These are phyloP conservation scores for Sarcophilus harrisii DNA, from an alignment of 2,797 vertebrate genomes.

Conservation along the genomic window DNA sequence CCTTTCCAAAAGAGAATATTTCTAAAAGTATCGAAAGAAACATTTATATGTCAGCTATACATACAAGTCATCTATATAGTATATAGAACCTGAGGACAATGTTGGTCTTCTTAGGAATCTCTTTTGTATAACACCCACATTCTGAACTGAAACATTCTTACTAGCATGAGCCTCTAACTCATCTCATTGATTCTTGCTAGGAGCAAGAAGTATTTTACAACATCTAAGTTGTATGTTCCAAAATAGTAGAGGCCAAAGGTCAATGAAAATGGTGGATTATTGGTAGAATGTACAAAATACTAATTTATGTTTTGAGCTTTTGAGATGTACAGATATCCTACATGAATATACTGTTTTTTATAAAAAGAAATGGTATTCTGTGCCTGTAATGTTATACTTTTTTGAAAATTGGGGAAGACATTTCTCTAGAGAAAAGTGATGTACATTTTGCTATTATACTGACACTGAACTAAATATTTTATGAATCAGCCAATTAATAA, in stretches of 20 bases:
- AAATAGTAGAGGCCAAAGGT: not conserved
- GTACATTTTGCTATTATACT: not conserved
- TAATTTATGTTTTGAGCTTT: not conserved
- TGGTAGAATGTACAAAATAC: not conserved
- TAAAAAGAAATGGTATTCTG: not conserved
- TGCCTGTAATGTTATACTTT: not conserved
- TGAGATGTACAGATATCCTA: not conserved
- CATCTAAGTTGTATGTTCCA: not conserved
- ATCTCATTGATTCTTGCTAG: not conserved
- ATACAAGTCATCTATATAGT: not conserved
- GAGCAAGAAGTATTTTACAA: not conserved
- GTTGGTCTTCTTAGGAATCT: not conserved
- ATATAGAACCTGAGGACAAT: not conserved
- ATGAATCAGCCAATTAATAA: not conserved
- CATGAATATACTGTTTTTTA: not conserved
- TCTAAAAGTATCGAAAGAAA: not conserved
- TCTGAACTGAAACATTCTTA: not conserved
- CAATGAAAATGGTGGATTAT: not conserved
- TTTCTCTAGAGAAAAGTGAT: not conserved
- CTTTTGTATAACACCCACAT: not conserved
- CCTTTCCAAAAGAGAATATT: not conserved
- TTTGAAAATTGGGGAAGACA: not conserved
- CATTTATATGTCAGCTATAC: not conserved
- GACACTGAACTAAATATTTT: not conserved
- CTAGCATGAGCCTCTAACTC: not conserved